Evolutionary conservation across 2,113 vertebrate genomes (phyloP).

Genomic region (Myocastor coypus): DNA sequence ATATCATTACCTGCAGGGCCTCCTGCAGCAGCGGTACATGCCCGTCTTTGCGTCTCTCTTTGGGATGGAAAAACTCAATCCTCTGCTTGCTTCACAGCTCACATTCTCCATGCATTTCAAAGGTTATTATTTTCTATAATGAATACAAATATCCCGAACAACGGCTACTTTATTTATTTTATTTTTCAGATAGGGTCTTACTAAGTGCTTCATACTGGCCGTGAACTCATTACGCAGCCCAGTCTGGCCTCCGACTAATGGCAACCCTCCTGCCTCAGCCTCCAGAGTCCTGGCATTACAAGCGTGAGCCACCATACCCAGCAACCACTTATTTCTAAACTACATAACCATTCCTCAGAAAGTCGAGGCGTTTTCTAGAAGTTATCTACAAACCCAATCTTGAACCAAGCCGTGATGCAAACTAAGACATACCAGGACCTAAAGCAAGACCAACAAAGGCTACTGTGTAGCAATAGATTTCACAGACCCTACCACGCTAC

Average conservation of each 20-base stretch:
- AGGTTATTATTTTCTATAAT: background rate
- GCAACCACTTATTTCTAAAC: background rate
- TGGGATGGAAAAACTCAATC: background rate
- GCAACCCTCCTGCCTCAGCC: background rate
- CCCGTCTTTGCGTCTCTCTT: too few species aligned
- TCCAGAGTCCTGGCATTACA: background rate
- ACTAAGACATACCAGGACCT: background rate
- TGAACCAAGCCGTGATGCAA: background rate
- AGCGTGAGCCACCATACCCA: background rate
- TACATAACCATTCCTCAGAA: too few species aligned
- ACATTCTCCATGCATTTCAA: fast-evolving
- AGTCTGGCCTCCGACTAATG: background rate
- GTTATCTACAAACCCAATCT: fast-evolving
- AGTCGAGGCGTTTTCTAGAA: background rate
- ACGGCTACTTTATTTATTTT: background rate
- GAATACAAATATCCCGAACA: background rate
- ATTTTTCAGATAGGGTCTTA: background rate
- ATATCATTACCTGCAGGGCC: fast-evolving
- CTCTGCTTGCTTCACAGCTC: background rate
- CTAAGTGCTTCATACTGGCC: background rate
- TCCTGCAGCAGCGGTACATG: too few species aligned
- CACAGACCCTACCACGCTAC: fast-evolving
- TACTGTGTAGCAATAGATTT: fast-evolving
- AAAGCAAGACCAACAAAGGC: fast-evolving
- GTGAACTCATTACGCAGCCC: background rate